phyloP scores from a whole-genome alignment of 2,797 vertebrate genomes.

The Enoplosus armatus region DNA sequence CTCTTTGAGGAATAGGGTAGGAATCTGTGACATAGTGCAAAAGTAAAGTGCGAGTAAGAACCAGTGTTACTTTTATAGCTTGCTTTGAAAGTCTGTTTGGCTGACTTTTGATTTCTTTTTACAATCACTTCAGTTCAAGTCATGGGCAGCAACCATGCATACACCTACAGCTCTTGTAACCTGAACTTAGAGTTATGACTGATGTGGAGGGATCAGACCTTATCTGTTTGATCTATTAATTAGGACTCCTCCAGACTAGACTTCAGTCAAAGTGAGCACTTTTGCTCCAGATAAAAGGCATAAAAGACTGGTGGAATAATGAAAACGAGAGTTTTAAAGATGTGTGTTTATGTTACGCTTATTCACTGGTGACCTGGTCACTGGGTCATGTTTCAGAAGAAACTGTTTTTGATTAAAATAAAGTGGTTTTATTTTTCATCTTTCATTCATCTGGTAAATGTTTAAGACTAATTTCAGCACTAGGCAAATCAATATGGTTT shows the following conservation, averaged over 20 bases:
- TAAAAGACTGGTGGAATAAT: constrained; percentile 4
- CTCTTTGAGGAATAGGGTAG: not conserved
- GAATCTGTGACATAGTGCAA: not conserved
- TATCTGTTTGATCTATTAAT: constrained; percentile 52
- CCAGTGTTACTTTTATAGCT: no score
- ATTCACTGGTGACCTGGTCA: not conserved
- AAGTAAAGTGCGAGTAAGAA: not conserved
- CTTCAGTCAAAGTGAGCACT: constrained; percentile 27
- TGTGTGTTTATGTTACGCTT: not conserved
- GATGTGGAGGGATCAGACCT: constrained; percentile 39
- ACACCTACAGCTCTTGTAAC: constrained; percentile 9
- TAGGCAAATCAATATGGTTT: not conserved
- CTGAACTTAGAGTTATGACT: constrained; percentile 9
- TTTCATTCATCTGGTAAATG: not conserved
- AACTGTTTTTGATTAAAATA: constrained; percentile 18
- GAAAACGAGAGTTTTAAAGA: not conserved
- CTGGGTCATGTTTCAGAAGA: not conserved
- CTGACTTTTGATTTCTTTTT: no score
- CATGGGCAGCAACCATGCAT: not conserved
- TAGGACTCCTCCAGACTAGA: constrained; percentile 3
- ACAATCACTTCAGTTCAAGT: no score
- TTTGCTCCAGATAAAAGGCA: constrained; percentile 31
- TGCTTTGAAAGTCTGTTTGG: no score
- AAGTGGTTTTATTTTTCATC: constrained; percentile 5
- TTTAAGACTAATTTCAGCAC: not conserved